These are phyloP conservation scores for Agelas oroides DNA, from an alignment of 37 sponge, comb jelly and placozoan species.

Conservation along the genomic window DNA sequence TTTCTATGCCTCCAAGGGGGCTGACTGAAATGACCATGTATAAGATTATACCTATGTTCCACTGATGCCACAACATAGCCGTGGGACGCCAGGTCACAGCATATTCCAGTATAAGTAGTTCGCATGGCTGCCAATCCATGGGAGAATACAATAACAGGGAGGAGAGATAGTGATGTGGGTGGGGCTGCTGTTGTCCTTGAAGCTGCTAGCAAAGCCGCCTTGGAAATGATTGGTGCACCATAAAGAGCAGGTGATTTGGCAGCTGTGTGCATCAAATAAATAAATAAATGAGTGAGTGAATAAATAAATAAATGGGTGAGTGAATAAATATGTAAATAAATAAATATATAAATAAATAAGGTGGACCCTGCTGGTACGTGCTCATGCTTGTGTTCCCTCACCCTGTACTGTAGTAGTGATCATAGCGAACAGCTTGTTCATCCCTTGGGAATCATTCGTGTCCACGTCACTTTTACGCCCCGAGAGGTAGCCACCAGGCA, in stretches of 20 bases:
- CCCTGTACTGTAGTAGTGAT: neutral
- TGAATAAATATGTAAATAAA: neutral
- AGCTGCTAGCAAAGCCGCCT: neutral
- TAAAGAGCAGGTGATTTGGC: constrained; percentile 44
- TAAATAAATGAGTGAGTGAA: no score
- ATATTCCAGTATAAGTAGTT: constrained; percentile 25
- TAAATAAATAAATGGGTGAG: no score
- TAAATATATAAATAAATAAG: neutral
- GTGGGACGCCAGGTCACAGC: constrained; percentile 77
- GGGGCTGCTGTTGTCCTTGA: neutral
- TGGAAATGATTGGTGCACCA: constrained; percentile 45
- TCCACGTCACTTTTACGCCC: neutral
- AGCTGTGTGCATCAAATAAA: neutral
- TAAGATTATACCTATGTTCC: constrained; percentile 61
- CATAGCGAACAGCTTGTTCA: neutral
- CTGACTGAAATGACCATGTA: no score
- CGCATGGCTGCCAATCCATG: constrained; percentile 64
- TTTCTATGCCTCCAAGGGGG: no score
- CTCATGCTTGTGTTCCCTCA: no score
- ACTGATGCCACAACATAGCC: constrained; percentile 69
- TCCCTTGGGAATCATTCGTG: no score
- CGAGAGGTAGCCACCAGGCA: neutral
- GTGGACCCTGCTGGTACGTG: no score
- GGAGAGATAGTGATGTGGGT: neutral
- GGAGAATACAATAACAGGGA: constrained; percentile 60